A percentile compares a stretch with the other conserved stretches of the same genome.
phyloP scores from a whole-genome alignment of 2,797 vertebrate species.

The Paratrypauchen microcephalus region DNA sequence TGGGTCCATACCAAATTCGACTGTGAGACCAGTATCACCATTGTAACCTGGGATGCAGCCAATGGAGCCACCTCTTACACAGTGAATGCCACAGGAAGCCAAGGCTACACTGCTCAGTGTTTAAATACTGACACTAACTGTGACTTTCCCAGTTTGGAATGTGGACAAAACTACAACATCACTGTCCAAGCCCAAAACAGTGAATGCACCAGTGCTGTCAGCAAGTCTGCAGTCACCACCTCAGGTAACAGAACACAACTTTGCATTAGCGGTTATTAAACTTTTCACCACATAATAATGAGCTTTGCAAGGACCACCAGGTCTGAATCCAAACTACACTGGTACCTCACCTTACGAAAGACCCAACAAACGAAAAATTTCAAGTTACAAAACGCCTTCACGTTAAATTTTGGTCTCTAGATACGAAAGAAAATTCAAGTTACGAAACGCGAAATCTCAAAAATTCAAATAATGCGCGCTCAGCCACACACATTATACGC shows the following conservation, averaged over 20 bases:
- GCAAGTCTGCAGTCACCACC: conserved; percentile 38
- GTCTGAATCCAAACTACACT: too few species aligned
- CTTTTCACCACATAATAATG: too few species aligned
- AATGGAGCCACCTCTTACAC: conserved; percentile 64
- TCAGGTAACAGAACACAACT: conserved; percentile 59
- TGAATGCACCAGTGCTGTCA: conserved; percentile 62
- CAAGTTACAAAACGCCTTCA: too few species aligned
- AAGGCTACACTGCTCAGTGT: conserved; percentile 48
- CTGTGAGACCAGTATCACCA: conserved; percentile 62
- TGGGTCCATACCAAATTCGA: conserved; percentile 42
- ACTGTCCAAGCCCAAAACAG: conserved; percentile 59
- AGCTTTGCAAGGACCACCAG: too few species aligned
- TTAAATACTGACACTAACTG: conserved; percentile 57
- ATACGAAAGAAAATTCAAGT: too few species aligned
- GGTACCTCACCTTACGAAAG: too few species aligned
- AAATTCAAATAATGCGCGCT: too few species aligned
- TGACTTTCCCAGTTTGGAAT: conserved; percentile 59
- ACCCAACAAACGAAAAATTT: too few species aligned
- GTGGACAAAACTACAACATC: conserved; percentile 76
- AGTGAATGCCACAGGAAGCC: conserved; percentile 52
- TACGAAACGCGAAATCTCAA: too few species aligned
- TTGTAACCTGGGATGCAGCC: conserved; percentile 66
- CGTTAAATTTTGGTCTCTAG: too few species aligned
- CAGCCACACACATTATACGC: too few species aligned
- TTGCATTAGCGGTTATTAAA: neutral